phyloP scores from a whole-genome alignment of 2,113 vertebrate genomes.

The Hemiprocne comata region DNA sequence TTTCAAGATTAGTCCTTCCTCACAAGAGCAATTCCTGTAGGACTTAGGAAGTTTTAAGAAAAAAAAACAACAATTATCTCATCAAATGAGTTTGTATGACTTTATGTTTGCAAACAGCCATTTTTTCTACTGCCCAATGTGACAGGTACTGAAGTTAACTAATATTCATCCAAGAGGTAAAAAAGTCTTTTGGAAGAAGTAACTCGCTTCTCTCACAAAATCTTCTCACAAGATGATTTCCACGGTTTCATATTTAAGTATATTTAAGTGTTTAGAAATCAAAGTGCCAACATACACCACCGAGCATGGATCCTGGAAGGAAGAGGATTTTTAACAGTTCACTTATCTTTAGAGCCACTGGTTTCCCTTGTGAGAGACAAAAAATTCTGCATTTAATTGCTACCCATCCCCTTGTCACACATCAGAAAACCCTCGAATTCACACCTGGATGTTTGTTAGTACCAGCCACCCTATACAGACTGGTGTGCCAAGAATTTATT shows the following conservation, averaged over 20 bases:
- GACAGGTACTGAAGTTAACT: neutral
- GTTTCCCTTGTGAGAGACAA: neutral
- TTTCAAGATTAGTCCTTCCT: neutral
- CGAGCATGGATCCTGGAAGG: neutral
- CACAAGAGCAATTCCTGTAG: neutral
- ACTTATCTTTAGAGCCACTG: neutral
- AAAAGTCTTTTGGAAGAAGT: neutral
- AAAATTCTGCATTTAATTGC: accelerated
- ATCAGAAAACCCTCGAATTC: neutral
- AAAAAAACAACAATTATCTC: neutral
- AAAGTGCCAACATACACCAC: neutral
- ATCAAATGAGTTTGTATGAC: neutral
- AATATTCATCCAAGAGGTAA: neutral
- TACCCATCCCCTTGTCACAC: neutral
- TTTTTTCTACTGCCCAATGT: neutral
- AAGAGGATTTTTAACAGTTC: neutral
- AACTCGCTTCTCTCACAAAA: neutral
- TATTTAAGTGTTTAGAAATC: neutral
- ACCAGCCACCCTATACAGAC: neutral
- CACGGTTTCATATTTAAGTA: neutral
- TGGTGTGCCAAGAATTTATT: neutral
- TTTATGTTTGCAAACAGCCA: neutral
- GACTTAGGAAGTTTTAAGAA: neutral
- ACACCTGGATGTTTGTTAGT: neutral
- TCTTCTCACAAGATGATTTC: neutral